Evolutionary conservation across 2,113 vertebrate genomes (phyloP), one percentile per base, ranked within the genome.

Genomic region (Talpa occidentalis): DNA sequence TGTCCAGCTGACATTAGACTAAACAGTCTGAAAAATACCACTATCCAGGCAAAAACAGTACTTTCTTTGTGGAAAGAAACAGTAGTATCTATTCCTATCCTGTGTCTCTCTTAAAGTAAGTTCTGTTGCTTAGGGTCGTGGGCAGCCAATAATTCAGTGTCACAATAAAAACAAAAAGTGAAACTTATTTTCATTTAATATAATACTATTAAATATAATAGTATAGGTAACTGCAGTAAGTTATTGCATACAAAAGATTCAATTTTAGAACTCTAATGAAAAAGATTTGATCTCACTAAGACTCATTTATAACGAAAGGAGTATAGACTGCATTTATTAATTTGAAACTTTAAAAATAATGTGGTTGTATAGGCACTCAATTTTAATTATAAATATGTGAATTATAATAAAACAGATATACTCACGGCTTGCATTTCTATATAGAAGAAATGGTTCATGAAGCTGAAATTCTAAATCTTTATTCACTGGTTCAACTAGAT

Each of bases 391-490:
- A 93, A 93, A 93, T 49, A 94, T 19, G 64, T 44, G 60, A 87
- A 86, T 1, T 19, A 1, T 52, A 88, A 62, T 49, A 70, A 94
- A 91, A 74, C 52, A 85, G 24, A 83, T 59, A 96, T 98, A 98
- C 98, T 99, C 92, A 99, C 98, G 97, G 95, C 98, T 99, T 95
- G 99, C 99, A 94, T 99, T 99, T 97, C 99, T 99, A 97, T 99
- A 99, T 37, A 99, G 99, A 94, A 99, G 98, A 97, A 99, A 99
- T 5, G 99, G 99, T 95, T 99, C 99, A 62, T 99, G 99, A 56
- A 99, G 99, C 96, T 99, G 99, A 97, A 99, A 99, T 96, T 99
- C 99, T 95, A 99, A 96, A 96, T 99, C 99, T 98, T 99, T 99
- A 98, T 99, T 99, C 95, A 99, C 99, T 5, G 99, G 99, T 96